phyloP scores from a whole-genome alignment of 1,140 invertebrate genomes.

The Geopemphigus sp. region DNA sequence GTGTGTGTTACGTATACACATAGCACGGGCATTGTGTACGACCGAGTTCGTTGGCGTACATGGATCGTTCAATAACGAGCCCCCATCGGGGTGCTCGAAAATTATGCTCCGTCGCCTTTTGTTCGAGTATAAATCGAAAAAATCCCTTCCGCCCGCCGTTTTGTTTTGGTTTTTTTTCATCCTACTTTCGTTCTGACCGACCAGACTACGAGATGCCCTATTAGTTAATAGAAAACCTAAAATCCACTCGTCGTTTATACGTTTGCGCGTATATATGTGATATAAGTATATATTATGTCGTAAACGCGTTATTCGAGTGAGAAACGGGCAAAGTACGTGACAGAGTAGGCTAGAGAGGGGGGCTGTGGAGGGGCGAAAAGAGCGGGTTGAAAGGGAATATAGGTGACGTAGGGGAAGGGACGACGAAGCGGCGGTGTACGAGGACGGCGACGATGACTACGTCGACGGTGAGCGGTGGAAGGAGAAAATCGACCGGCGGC shows the following conservation, averaged over 20 bases:
- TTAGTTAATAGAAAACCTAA: constrained; percentile 38
- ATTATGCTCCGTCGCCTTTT: constrained; percentile 22
- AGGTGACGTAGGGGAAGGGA: constrained; percentile 1
- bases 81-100: background rate
- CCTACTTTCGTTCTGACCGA: background rate
- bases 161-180: background rate
- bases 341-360: too few species aligned
- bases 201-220: constrained; percentile 18
- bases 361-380: background rate
- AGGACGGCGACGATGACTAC: background rate
- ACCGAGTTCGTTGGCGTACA: background rate
- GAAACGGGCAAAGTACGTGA: too few species aligned
- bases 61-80: background rate
- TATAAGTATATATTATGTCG: too few species aligned
- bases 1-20: too few species aligned
- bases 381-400: constrained; percentile 17
- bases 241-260: constrained; percentile 3
- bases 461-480: background rate
- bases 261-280: background rate
- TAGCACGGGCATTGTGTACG: background rate
- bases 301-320: too few species aligned
- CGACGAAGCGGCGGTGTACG: background rate
- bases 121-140: constrained; percentile 20
- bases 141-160: background rate
- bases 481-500: background rate